Conservation (phyloP, 2,888 invertebrate genomes). For the Drosophila koepferae region DNA sequence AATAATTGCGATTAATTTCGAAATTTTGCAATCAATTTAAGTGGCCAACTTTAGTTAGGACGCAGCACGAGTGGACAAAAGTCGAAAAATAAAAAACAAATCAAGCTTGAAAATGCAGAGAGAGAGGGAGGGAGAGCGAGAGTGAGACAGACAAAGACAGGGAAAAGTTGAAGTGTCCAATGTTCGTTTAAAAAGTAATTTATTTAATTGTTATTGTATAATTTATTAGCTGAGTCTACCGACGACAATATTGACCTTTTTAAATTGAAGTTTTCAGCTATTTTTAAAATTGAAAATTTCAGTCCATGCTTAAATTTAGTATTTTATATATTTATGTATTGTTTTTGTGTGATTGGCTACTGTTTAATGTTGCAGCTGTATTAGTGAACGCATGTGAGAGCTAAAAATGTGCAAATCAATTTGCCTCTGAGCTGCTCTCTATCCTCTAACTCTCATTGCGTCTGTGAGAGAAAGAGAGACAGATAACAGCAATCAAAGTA, state of each 20-base stretch:
- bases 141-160: not conserved
- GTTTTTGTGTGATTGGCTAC: no score
- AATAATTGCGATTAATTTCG: slow-evolving; percentile 41
- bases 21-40: slow-evolving; percentile 46
- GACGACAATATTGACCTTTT: not conserved
- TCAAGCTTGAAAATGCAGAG: not conserved
- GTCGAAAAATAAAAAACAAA: not conserved
- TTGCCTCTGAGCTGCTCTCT: not conserved
- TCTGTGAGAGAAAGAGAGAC: not conserved
- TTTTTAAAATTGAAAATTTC: not conserved
- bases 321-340: no score
- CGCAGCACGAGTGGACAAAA: slow-evolving; percentile 1
- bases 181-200: not conserved
- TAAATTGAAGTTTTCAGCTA: not conserved
- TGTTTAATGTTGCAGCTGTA: not conserved
- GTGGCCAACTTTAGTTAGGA: slow-evolving; percentile 22
- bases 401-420: not conserved
- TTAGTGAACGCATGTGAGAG: not conserved
- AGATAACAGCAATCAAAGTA: not conserved
- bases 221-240: not conserved
- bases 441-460: not conserved
- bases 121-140: not conserved
- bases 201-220: not conserved
- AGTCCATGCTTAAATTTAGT: no score
- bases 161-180: not conserved